Percentiles rank a stretch among this genome's conserved stretches.
phyloP scores from a whole-genome alignment of 1,140 invertebrate genomes.

The Solenopsis invicta region DNA sequence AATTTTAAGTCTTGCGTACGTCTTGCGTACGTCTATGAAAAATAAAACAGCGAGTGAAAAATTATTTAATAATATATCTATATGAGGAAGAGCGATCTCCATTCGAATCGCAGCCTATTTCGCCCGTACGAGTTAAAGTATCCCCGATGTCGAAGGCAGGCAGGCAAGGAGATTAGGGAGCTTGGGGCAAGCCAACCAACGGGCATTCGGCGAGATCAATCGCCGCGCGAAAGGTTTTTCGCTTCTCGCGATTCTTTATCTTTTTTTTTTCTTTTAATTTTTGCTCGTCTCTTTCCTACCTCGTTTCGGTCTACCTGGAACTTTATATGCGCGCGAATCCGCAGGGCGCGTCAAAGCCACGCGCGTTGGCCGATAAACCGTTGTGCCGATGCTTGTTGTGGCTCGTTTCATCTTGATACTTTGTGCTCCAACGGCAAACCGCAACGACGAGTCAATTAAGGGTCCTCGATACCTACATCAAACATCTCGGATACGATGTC shows the following conservation, averaged over 20 bases:
- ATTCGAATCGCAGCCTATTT: neutral
- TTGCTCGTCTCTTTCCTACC: neutral
- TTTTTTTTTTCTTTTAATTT: constrained; percentile 32
- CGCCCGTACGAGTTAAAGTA: neutral
- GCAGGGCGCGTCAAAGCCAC: constrained; percentile 39
- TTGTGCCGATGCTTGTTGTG: constrained; percentile 26
- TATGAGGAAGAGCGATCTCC: neutral
- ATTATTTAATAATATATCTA: constrained; percentile 13
- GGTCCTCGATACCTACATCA: constrained; percentile 33
- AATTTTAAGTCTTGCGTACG: neutral
- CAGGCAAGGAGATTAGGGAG: constrained; percentile 49
- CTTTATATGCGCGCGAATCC: constrained; percentile 38
- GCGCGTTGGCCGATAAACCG: constrained; percentile 29
- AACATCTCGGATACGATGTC: neutral
- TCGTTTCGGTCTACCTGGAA: constrained; percentile 39
- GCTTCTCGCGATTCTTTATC: constrained; percentile 39
- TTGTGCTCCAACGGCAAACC: constrained; percentile 39
- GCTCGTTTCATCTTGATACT: constrained; percentile 40
- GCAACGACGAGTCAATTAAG: constrained; percentile 52
- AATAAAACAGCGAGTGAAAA: neutral
- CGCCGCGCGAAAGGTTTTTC: constrained; percentile 59
- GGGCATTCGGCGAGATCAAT: constrained; percentile 72
- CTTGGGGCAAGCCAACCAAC: constrained; percentile 16
- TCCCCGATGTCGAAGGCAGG: neutral
- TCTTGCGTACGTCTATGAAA: neutral